Conservation (phyloP, 2,888 invertebrate species). For the Ectemnius cavifrons region DNA sequence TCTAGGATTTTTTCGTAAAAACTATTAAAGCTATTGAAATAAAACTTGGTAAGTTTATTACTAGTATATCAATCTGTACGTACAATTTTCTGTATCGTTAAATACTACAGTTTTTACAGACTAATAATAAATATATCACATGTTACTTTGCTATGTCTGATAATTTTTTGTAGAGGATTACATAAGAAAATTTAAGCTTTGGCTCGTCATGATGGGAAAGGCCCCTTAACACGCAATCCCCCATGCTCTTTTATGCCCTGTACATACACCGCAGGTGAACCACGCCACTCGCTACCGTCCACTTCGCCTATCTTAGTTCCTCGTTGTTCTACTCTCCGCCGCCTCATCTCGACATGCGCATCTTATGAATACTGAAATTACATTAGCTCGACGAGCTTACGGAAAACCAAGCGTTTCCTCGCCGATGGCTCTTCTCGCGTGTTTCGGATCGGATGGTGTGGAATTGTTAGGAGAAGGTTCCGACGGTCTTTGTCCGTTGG, state of each 20-base stretch:
- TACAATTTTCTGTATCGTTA: too few relatives aligned
- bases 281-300: conserved; percentile 33
- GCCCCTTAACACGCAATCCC: conserved; percentile 7
- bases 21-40: too few relatives aligned
- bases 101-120: too few relatives aligned
- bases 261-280: conserved; percentile 33
- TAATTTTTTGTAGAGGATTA: too few relatives aligned
- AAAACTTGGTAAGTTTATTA: too few relatives aligned
- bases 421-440: conserved; percentile 9
- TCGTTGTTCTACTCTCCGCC: background rate
- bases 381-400: conserved; percentile 33
- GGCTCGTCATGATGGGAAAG: too few relatives aligned
- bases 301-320: background rate
- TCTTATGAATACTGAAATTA: conserved; percentile 65
- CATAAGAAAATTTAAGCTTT: too few relatives aligned
- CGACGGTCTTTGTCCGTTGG: background rate
- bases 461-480: background rate
- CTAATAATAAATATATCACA: too few relatives aligned
- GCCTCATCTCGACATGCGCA: conserved; percentile 26
- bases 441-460: background rate
- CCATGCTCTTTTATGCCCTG: conserved; percentile 52
- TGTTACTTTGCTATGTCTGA: too few relatives aligned
- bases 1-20: too few relatives aligned
- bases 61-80: too few relatives aligned
- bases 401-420: conserved; percentile 16